These are phyloP conservation scores for Pachypanchax playfairii DNA, from an alignment of 2,113 vertebrate genomes.

Conservation along the genomic window DNA sequence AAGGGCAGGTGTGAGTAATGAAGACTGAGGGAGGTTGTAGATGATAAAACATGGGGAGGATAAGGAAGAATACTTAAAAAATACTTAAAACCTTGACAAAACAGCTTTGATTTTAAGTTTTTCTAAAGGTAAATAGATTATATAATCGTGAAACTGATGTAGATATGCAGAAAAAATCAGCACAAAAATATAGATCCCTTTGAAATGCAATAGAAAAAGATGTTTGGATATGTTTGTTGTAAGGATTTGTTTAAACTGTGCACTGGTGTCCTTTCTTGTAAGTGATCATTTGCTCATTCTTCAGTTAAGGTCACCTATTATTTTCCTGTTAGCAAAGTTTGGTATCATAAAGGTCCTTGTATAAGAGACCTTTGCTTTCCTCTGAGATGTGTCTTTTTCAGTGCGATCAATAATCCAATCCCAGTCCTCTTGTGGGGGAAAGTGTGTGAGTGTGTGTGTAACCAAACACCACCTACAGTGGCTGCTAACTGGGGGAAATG, in stretches of 20 bases:
- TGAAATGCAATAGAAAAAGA: background rate
- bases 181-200: background rate
- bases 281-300: constrained; percentile 22
- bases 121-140: too few relatives aligned
- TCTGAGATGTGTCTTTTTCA: constrained; percentile 56
- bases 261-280: background rate
- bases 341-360: constrained; percentile 40
- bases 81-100: too few relatives aligned
- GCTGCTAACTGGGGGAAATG: constrained; percentile 51
- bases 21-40: too few relatives aligned
- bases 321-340: constrained; percentile 59
- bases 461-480: constrained; percentile 58
- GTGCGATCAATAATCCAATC: constrained; percentile 73
- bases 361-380: constrained; percentile 57
- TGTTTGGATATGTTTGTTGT: background rate
- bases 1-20: too few relatives aligned
- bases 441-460: constrained; percentile 52
- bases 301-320: constrained; percentile 61
- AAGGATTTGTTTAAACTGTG: background rate
- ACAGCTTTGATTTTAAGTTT: too few relatives aligned
- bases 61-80: too few relatives aligned
- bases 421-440: constrained; percentile 41
- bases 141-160: background rate
- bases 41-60: too few relatives aligned
- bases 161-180: background rate